Evolutionary conservation across 2,888 invertebrate species (phyloP).

Genomic region (Caradrina clavipalpis): DNA sequence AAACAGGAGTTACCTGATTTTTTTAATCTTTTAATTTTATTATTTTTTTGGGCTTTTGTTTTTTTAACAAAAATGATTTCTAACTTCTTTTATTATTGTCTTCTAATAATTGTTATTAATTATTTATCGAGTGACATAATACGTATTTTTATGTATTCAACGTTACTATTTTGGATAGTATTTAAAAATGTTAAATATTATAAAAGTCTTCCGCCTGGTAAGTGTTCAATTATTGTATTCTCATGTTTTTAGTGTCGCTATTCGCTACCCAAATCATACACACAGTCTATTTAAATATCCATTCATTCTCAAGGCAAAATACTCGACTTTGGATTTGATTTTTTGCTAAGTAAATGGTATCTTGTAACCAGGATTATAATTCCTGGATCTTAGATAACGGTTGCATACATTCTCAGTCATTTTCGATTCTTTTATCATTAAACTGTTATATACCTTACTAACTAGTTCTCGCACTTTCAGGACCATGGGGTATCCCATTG

Average conservation of each 20-base stretch:
- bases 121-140: slow-evolving; percentile 27
- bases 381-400: background rate
- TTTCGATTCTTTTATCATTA: too few relatives aligned
- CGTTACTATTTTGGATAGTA: slow-evolving; percentile 41
- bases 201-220: slow-evolving; percentile 66
- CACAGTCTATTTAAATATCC: too few relatives aligned
- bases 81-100: slow-evolving; percentile 27
- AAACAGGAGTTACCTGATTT: background rate
- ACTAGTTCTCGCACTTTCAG: slow-evolving; percentile 77
- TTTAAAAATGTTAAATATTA: slow-evolving; percentile 48
- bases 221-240: slow-evolving; percentile 39
- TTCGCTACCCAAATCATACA: too few relatives aligned
- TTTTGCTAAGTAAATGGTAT: too few relatives aligned
- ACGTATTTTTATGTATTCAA: slow-evolving; percentile 39
- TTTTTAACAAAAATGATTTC: slow-evolving; percentile 22
- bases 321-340: too few relatives aligned
- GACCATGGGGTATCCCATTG: slow-evolving; percentile 95
- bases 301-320: too few relatives aligned
- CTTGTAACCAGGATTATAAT: background rate
- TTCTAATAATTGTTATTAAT: slow-evolving; percentile 18
- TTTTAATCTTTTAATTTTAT: background rate
- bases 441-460: background rate
- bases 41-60: background rate
- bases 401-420: too few relatives aligned
- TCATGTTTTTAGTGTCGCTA: background rate